Conservation (phyloP, 1,140 invertebrate genomes). For the Aphaenogaster ashmeadi region DNA sequence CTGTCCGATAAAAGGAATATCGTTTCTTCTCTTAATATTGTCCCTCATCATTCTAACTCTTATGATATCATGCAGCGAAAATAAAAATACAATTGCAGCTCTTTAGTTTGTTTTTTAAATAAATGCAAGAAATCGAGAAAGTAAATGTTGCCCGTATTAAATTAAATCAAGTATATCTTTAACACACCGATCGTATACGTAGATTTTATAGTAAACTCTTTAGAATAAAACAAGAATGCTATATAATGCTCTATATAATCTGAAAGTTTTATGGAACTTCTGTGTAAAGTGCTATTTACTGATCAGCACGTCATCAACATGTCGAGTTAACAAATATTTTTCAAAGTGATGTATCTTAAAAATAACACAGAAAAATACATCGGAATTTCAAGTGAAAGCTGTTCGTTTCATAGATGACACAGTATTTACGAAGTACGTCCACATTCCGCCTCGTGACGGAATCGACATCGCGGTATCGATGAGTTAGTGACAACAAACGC, state of each 20-base stretch:
- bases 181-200: neutral
- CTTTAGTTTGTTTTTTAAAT: neutral
- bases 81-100: neutral
- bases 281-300: neutral
- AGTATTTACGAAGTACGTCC: neutral
- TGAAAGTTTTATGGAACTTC: neutral
- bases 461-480: slow-evolving; percentile 14
- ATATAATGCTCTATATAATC: neutral
- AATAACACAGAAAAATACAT: neutral
- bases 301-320: neutral
- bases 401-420: neutral
- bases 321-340: neutral
- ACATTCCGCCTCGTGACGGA: slow-evolving; percentile 11
- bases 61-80: neutral
- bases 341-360: neutral
- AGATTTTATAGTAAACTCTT: neutral
- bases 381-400: slow-evolving; percentile 10
- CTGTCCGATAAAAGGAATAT: slow-evolving; percentile 13
- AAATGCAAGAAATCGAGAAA: neutral
- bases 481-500: slow-evolving; percentile 28
- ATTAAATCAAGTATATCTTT: neutral
- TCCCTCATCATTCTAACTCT: neutral
- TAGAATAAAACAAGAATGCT: neutral
- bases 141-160: neutral
- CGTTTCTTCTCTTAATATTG: slow-evolving; percentile 2